A percentile compares a stretch with the other conserved stretches of the same genome.
Conservation (phyloP, 2,797 vertebrate genomes). For the Acanthopagrus latus region DNA sequence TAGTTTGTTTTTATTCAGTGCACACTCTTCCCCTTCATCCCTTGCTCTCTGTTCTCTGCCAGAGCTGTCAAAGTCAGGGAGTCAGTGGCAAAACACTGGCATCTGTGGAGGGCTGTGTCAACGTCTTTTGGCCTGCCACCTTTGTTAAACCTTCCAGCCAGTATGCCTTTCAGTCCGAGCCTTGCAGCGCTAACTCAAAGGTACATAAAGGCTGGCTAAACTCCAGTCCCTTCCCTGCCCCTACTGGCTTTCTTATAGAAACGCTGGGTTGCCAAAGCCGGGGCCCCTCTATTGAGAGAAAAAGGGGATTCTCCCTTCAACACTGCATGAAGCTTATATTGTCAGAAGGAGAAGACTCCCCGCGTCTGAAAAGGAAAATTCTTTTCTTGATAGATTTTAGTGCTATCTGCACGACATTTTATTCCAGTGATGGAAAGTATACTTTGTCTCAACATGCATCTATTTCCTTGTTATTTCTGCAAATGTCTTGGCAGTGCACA, state of each 20-base stretch:
- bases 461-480: slow-evolving; percentile 39
- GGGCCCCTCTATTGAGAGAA: slow-evolving; percentile 36
- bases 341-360: slow-evolving; percentile 17
- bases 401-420: background rate
- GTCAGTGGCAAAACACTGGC: slow-evolving; percentile 77
- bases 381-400: slow-evolving; percentile 25
- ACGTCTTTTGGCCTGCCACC: slow-evolving; percentile 71
- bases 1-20: slow-evolving; percentile 61
- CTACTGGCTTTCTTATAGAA: slow-evolving; percentile 54
- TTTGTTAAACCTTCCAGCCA: slow-evolving; percentile 68
- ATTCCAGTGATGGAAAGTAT: slow-evolving; percentile 22
- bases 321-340: slow-evolving; percentile 21
- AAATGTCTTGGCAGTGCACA: slow-evolving; percentile 45
- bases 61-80: slow-evolving; percentile 76
- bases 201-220: slow-evolving; percentile 76
- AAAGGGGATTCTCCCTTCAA: slow-evolving; percentile 48
- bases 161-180: slow-evolving; percentile 64
- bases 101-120: slow-evolving; percentile 74
- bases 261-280: slow-evolving; percentile 48
- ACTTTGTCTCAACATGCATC: slow-evolving; percentile 27
- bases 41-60: slow-evolving; percentile 57
- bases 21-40: slow-evolving; percentile 47
- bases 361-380: slow-evolving; percentile 18
- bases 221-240: slow-evolving; percentile 33
- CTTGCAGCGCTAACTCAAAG: slow-evolving; percentile 63